Conservation (phyloP, 2,113 vertebrate genomes). For the Solea senegalensis region DNA sequence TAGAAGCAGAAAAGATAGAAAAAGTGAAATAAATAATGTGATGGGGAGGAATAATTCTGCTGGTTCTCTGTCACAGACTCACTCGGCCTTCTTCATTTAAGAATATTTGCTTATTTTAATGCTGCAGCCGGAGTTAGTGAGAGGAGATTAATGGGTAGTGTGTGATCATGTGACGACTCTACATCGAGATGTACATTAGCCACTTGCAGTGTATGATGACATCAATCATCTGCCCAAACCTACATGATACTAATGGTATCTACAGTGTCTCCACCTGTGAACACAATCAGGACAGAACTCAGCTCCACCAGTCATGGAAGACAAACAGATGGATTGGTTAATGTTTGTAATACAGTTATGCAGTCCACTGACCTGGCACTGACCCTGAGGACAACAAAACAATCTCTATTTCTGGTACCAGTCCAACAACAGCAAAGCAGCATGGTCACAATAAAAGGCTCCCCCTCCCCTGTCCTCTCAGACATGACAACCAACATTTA, state of each 20-base stretch:
- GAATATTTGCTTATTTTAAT: too few relatives aligned
- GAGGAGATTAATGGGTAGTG: too few relatives aligned
- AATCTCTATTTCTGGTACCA: conserved; percentile 45
- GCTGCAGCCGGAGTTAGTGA: too few relatives aligned
- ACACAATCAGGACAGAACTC: conserved; percentile 30
- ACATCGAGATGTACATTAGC: too few relatives aligned
- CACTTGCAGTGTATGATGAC: too few relatives aligned
- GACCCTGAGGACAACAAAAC: conserved; percentile 52
- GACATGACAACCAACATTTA: conserved; percentile 23
- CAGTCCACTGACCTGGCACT: conserved; percentile 41
- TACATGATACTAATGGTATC: background rate
- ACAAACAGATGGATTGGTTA: conserved; percentile 66
- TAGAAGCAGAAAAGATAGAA: too few relatives aligned
- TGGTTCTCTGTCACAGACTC: too few relatives aligned
- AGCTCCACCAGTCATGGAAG: conserved; percentile 43
- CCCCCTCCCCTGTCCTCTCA: background rate
- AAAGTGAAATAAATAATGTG: too few relatives aligned
- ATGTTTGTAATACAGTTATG: conserved; percentile 55
- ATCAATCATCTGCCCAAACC: too few relatives aligned
- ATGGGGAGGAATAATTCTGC: too few relatives aligned
- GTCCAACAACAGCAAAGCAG: conserved; percentile 46
- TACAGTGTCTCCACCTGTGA: conserved; percentile 18
- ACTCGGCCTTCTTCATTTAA: too few relatives aligned
- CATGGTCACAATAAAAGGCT: conserved; percentile 35
- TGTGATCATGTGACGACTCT: too few relatives aligned